Percentiles rank a stretch among this genome's conserved stretches.
These are phyloP conservation scores for Coregonus ussuriensis DNA, from an alignment of 2,797 vertebrate genomes.

Conservation along the genomic window DNA sequence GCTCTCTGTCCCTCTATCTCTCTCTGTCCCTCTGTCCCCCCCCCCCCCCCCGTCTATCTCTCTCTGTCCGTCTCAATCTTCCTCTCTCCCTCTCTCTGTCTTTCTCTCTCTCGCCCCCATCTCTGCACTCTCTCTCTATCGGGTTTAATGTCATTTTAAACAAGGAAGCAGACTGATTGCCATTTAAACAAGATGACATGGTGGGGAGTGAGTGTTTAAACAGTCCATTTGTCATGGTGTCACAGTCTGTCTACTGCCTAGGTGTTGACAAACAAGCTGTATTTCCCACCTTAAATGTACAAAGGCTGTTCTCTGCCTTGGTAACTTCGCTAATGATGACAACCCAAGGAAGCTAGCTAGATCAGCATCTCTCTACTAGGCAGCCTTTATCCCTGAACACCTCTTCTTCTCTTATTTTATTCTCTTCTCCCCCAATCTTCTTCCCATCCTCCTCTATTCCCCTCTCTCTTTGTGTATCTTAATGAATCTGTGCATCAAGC, in stretches of 20 bases:
- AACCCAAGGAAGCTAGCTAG: slow-evolving; percentile 33
- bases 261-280: not conserved
- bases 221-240: slow-evolving; percentile 46
- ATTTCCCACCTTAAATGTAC: slow-evolving; percentile 13
- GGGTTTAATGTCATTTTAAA: slow-evolving; percentile 38
- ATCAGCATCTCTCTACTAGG: slow-evolving; percentile 1
- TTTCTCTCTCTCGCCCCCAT: slow-evolving; percentile 35
- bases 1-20: no score
- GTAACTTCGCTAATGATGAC: slow-evolving; percentile 34
- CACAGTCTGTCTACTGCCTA: slow-evolving; percentile 26
- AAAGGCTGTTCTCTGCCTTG: slow-evolving; percentile 24
- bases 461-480: not conserved
- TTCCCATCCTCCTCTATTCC: not conserved
- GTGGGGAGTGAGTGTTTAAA: slow-evolving; percentile 50
- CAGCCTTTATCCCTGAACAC: not conserved
- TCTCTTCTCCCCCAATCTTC: not conserved
- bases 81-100: not conserved
- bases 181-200: slow-evolving; percentile 59
- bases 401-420: not conserved
- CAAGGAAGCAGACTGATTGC: slow-evolving; percentile 51
- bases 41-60: no score
- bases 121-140: slow-evolving; percentile 19
- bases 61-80: no score
- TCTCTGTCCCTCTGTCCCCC: no score
- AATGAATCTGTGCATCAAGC: slow-evolving; percentile 48